phyloP scores from a whole-genome alignment of 1,140 invertebrate species.

The Megalonaias nervosa region DNA sequence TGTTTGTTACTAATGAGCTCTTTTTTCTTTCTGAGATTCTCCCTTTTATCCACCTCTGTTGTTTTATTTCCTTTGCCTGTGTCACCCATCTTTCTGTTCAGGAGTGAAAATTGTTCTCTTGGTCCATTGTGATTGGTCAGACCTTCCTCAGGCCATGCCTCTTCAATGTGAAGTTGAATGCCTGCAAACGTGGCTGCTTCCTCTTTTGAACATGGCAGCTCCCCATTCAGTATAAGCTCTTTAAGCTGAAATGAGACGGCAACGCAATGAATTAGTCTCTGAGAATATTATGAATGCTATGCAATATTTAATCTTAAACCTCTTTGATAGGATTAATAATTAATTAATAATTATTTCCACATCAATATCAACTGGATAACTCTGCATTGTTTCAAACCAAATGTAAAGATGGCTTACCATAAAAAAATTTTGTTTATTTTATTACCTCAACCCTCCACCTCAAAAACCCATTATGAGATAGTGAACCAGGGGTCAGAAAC shows the following conservation, averaged over 20 bases:
- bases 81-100: slow-evolving; percentile 31
- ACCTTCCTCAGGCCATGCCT: slow-evolving; percentile 75
- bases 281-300: no score
- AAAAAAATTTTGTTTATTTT: no score
- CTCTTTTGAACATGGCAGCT: slow-evolving; percentile 80
- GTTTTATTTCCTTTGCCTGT: slow-evolving; percentile 44
- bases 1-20: slow-evolving; percentile 65
- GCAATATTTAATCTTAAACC: no score
- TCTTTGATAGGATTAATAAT: no score
- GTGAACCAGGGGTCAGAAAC: no score
- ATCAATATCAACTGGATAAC: no score
- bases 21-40: slow-evolving; percentile 62
- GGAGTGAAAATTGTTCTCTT: no score
- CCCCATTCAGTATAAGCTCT: slow-evolving; percentile 78
- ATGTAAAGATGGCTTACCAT: no score
- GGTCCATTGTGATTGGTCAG: slow-evolving; percentile 49
- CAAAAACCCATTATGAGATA: no score
- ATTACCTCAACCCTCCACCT: no score
- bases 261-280: background rate
- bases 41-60: slow-evolving; percentile 45
- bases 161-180: slow-evolving; percentile 80
- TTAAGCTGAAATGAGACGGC: slow-evolving; percentile 75
- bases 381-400: no score
- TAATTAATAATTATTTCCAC: no score
- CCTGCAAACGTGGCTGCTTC: slow-evolving; percentile 80